These are phyloP conservation scores for Clinocottus analis DNA, from an alignment of 2,113 vertebrate genomes.

Conservation along the genomic window DNA sequence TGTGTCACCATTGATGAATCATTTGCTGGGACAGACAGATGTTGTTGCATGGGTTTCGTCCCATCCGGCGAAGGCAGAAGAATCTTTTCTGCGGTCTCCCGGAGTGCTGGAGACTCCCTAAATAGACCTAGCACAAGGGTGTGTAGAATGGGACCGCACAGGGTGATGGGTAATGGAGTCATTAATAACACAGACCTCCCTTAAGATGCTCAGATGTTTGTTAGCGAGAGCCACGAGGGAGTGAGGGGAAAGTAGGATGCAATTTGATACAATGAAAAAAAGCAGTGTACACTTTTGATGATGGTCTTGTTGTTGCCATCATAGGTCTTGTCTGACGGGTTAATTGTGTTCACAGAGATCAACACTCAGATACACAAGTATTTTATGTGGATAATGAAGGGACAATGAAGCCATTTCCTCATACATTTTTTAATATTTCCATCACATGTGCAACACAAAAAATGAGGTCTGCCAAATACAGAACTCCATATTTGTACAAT, in stretches of 20 bases:
- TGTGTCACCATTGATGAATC: constrained; percentile 76
- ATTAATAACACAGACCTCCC: constrained; percentile 85
- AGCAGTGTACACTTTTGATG: constrained; percentile 66
- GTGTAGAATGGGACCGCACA: constrained; percentile 82
- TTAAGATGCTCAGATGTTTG: constrained; percentile 83
- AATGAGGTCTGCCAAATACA: constrained; percentile 85
- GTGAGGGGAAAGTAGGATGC: constrained; percentile 75
- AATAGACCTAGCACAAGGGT: constrained; percentile 79
- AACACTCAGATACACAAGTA: background rate
- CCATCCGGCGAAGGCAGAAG: constrained; percentile 72
- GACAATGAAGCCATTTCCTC: constrained; percentile 71
- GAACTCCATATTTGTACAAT: constrained; percentile 88
- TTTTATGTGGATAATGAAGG: constrained; percentile 42
- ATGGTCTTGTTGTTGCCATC: constrained; percentile 69
- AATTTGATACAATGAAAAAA: constrained; percentile 71
- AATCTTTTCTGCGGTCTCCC: constrained; percentile 69
- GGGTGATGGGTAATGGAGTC: constrained; percentile 85
- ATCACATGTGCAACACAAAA: constrained; percentile 90
- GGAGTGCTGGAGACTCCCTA: constrained; percentile 78
- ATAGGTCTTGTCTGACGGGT: constrained; percentile 64
- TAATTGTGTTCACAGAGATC: constrained; percentile 48
- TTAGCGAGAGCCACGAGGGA: constrained; percentile 76
- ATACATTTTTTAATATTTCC: constrained; percentile 88
- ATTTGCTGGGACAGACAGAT: constrained; percentile 78
- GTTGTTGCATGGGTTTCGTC: constrained; percentile 70